Evolutionary conservation across 2,888 invertebrate species (phyloP), one percentile per base, ranked within the genome.

Genomic region (Bedellia somnulentella): DNA sequence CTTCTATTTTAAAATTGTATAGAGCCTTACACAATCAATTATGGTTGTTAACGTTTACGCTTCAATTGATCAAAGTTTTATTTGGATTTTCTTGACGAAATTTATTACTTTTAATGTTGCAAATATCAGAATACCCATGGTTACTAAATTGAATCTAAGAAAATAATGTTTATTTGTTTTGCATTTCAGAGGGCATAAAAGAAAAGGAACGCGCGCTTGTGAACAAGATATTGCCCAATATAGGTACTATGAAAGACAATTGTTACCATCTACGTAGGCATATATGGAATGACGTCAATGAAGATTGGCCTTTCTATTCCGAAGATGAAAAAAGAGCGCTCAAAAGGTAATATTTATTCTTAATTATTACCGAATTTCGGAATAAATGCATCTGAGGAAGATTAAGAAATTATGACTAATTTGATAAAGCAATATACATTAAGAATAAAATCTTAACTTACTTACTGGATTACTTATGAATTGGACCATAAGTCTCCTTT

Each of bases 251-350:
- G 75, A 87, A 88, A 62, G 92, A 94, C 70, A 94, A 95, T 75
- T 86, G 87, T 54, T 95, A 89, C 77, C 86, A 89, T 54, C 80
- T 96, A 60, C 85, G 87, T 48, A 86, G 89, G 52, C 85, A 87
- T 53, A 80, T 89, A 51, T 96, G 93, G 92, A 90, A 89, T 57
- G 95, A 96, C 58, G 92, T 94, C 41, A 87, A 91, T 47, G 90
- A 90, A 53, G 89, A 91, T 57, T 96, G 96, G 95, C 91, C 92
- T 37, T 94, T 89, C 77, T 96, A 93, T 58, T 83, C 87, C 12
- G 93, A 94, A 47, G 88, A 90, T 53, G 95, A 96, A 60, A 82
- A 83, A 61, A 86, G 89, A 55, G 83, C 88, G 64, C 80, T 95
- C 54, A 93, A 92, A 80, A 85, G 89, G 88, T 87, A 43, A 36